Percentiles rank a stretch among this genome's conserved stretches.
phyloP scores from a whole-genome alignment of 2,797 vertebrate genomes.

The Anas flavirostris region DNA sequence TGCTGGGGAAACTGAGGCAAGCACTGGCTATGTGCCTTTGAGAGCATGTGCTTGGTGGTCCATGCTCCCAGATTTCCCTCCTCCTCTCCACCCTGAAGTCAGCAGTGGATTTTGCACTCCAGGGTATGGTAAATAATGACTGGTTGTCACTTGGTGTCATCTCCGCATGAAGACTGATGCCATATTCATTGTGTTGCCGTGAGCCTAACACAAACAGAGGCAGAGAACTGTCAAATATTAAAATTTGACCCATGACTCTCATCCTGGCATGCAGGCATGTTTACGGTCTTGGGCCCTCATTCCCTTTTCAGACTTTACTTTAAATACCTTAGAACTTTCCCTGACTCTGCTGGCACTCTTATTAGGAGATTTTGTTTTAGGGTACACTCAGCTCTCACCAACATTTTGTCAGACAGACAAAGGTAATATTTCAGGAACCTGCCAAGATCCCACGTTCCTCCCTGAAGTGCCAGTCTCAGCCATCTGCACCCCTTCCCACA shows the following conservation, averaged over 20 bases:
- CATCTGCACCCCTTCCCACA: constrained; percentile 41
- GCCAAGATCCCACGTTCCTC: background rate
- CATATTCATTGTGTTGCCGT: background rate
- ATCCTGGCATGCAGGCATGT: background rate
- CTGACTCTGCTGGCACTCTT: background rate
- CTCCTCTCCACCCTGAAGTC: background rate
- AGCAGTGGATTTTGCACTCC: background rate
- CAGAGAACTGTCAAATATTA: background rate
- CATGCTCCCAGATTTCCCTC: background rate
- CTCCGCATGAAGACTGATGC: background rate
- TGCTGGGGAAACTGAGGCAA: background rate
- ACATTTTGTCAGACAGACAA: background rate
- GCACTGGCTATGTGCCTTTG: background rate
- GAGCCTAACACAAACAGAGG: background rate
- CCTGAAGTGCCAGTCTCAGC: constrained; percentile 27
- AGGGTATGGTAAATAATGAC: background rate
- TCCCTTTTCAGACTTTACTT: background rate
- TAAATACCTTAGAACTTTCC: background rate
- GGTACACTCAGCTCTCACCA: background rate
- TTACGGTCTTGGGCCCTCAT: background rate
- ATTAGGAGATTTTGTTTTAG: background rate
- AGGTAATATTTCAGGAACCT: background rate
- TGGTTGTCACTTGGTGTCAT: background rate
- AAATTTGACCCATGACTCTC: background rate
- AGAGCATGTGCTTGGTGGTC: background rate